phyloP scores from a whole-genome alignment of 2,113 vertebrate genomes.

The Anthoscopus minutus region DNA sequence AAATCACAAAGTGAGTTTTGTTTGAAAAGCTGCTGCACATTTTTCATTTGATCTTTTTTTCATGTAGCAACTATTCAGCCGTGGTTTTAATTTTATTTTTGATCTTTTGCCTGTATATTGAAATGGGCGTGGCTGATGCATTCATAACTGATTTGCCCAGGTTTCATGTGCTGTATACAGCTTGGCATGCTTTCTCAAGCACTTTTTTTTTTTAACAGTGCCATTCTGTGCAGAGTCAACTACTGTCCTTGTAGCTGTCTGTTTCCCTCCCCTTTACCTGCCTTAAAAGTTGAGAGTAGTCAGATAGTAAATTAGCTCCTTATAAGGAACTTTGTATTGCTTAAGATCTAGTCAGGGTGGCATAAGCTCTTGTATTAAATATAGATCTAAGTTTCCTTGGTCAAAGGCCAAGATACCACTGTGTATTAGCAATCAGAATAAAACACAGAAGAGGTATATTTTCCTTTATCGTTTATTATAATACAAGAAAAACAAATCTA shows the following conservation, averaged over 20 bases:
- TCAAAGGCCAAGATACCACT: background rate
- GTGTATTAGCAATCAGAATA: background rate
- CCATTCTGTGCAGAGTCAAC: background rate
- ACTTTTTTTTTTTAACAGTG: background rate
- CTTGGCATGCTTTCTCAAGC: background rate
- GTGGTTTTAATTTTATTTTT: background rate
- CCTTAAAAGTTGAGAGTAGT: background rate
- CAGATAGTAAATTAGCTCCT: background rate
- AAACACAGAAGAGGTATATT: constrained; percentile 24
- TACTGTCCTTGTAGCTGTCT: background rate
- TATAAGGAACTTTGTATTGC: background rate
- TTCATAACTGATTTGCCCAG: background rate
- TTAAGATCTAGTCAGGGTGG: background rate
- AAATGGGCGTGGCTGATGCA: background rate
- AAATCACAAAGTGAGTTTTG: background rate
- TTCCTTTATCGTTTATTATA: constrained; percentile 73
- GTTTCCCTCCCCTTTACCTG: background rate
- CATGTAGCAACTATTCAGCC: background rate
- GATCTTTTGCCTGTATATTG: background rate
- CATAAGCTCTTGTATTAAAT: background rate
- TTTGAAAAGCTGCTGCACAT: background rate
- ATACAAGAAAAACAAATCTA: constrained; percentile 69
- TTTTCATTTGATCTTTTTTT: background rate
- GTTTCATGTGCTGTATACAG: background rate
- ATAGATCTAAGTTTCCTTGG: background rate